Conservation (phyloP, 2,113 vertebrate genomes). For the Sardina pilchardus region DNA sequence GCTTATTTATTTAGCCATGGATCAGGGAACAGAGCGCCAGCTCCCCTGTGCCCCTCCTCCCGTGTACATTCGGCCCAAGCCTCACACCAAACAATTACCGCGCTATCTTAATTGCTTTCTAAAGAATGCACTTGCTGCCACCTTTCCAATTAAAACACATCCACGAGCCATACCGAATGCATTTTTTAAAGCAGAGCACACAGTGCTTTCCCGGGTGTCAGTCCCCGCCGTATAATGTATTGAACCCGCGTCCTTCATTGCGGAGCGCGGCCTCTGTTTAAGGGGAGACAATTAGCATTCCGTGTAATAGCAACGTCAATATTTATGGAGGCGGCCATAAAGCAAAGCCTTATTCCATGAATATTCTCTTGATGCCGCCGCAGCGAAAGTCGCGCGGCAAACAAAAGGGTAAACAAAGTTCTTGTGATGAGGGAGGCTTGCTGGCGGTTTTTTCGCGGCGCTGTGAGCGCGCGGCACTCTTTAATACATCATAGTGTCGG, state of each 20-base stretch:
- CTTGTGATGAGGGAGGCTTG: background rate
- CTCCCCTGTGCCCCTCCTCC: constrained; percentile 23
- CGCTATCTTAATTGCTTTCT: constrained; percentile 73
- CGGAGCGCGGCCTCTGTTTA: constrained; percentile 56
- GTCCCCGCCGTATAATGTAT: constrained; percentile 58
- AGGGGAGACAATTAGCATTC: background rate
- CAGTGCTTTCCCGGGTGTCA: constrained; percentile 36
- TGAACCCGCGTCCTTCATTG: constrained; percentile 53
- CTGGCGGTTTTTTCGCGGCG: background rate
- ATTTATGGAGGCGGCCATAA: background rate
- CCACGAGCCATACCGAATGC: constrained; percentile 62
- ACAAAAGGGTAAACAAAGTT: constrained; percentile 5
- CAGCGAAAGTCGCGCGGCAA: background rate
- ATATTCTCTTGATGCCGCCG: background rate
- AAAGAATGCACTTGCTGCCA: constrained; percentile 67
- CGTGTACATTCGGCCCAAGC: constrained; percentile 56
- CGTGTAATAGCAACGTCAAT: constrained; percentile 5
- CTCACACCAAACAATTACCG: constrained; percentile 62
- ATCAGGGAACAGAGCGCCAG: background rate
- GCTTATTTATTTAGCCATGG: background rate
- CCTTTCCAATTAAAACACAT: constrained; percentile 76
- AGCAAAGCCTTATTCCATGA: constrained; percentile 14
- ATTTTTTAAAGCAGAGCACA: constrained; percentile 65
- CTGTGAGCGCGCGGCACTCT: background rate
- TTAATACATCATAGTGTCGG: background rate